Conservation (phyloP, 1,140 invertebrate genomes). For the Globodera ellingtonae region DNA sequence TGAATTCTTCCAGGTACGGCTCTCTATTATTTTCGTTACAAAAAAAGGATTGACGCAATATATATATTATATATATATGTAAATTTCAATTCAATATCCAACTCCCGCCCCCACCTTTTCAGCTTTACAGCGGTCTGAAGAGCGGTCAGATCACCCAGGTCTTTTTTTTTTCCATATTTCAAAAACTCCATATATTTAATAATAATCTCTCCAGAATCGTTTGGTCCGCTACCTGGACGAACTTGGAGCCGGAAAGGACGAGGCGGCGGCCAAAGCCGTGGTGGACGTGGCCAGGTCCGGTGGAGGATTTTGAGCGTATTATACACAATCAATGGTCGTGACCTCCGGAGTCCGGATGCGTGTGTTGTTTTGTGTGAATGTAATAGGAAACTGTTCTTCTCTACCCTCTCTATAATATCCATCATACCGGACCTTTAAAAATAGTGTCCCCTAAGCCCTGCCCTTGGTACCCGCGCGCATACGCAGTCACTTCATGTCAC, state of each 20-base stretch:
- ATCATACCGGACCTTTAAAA: too few relatives aligned
- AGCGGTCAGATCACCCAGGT: constrained; percentile 55
- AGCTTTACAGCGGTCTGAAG: constrained; percentile 63
- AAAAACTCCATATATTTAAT: background rate
- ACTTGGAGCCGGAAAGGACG: constrained; percentile 32
- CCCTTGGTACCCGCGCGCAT: too few relatives aligned
- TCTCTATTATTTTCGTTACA: background rate
- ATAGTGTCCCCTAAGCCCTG: too few relatives aligned
- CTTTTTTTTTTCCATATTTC: background rate
- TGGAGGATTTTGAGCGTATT: constrained; percentile 39
- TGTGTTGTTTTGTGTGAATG: background rate
- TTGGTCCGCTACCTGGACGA: constrained; percentile 63
- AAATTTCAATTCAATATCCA: constrained; percentile 22
- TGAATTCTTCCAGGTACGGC: constrained; percentile 91
- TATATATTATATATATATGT: too few relatives aligned
- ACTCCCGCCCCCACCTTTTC: constrained; percentile 35
- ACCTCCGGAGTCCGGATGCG: background rate
- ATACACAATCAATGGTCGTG: background rate
- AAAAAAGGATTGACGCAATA: too few relatives aligned
- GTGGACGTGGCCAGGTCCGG: constrained; percentile 44
- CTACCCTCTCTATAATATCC: too few relatives aligned
- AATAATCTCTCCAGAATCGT: constrained; percentile 46
- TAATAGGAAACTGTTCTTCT: background rate
- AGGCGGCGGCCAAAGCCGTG: constrained; percentile 10
- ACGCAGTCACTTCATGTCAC: too few relatives aligned